Base-by-base conservation (phyloP, 2,113 vertebrate genomes). In the Callionymus lyra region DNA sequence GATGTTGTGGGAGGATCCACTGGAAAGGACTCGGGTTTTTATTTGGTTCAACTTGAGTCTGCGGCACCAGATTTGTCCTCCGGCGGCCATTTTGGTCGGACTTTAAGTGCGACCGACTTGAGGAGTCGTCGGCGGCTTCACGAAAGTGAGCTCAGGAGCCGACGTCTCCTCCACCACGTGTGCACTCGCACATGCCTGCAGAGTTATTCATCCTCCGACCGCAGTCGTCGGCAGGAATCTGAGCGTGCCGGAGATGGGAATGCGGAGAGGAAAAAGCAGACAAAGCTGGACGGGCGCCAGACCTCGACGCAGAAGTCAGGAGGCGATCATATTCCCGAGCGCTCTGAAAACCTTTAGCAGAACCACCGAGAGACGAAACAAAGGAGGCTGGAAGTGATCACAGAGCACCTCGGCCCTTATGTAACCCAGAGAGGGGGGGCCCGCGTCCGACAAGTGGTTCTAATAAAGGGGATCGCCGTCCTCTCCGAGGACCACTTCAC, bases 281-380 rank as follows among this genome's bases (percentile, higher is more conserved):
- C 65, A 75, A 80, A 61, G 59, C 68, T 84, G 86, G 82, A 77
- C 2, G 5, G 1, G 2, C 9, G 84, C 82, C 85, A 87, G 69
- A 60, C 72, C 69, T 65, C 68, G 65, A 13, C 42, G 32, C 60
- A 50, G 34, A 56, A 76, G 70, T 63, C 70, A 66, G 68, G 65
- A 70, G 61, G 48, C 34, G 41, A 63, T 69, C 65, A 59, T 47
- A 58, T 39, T 65, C 54, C 50, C 70, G 17, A 32, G 40, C 31
- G 46, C 43, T 57, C 50, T 53, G 2, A 12, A 57, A 66, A 58
- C 18, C 50, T 47, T 36, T 39, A 41, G 53, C 65, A 64, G 56
- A 37, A 44, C 41, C 16, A 56, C 47, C 34, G 37, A 38, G 51
- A 75, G 65, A 74, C 52, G 57, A 74, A 68, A 43, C 41, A 42